Evolutionary conservation across 2,797 vertebrate species (phyloP).

Genomic region (Lates japonicus): DNA sequence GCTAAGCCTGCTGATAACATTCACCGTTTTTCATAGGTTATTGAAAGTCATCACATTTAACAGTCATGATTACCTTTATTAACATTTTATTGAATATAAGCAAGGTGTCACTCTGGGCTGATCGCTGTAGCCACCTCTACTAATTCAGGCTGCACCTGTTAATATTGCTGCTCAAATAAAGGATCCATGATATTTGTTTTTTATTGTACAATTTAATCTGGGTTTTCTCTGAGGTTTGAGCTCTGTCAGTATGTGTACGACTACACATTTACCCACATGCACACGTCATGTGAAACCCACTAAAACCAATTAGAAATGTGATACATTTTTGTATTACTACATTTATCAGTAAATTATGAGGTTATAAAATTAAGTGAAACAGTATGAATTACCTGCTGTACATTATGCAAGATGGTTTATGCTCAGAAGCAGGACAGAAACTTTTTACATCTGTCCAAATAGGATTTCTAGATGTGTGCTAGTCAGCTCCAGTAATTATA

Average conservation of each 20-base stretch:
- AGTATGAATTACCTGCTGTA: neutral
- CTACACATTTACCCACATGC: neutral
- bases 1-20: slow-evolving; percentile 52
- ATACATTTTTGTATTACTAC: no score
- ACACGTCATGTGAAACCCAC: neutral
- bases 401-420: slow-evolving; percentile 54
- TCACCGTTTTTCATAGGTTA: slow-evolving; percentile 31
- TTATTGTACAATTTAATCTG: neutral
- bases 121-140: neutral
- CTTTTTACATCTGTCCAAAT: slow-evolving; percentile 33
- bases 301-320: neutral
- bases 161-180: neutral
- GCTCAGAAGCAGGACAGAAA: slow-evolving; percentile 29
- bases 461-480: slow-evolving; percentile 57
- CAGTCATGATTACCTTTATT: neutral
- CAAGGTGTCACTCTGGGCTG: neutral
- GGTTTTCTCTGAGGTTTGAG: neutral
- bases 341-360: neutral
- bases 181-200: neutral
- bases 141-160: neutral
- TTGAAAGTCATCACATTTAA: slow-evolving; percentile 23
- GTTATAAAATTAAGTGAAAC: neutral
- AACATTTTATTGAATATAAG: neutral
- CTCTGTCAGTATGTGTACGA: neutral
- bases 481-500: slow-evolving; percentile 55